Evolutionary conservation across 2,797 vertebrate genomes (phyloP).

Genomic region (Cryptoblepharus egeriae): DNA sequence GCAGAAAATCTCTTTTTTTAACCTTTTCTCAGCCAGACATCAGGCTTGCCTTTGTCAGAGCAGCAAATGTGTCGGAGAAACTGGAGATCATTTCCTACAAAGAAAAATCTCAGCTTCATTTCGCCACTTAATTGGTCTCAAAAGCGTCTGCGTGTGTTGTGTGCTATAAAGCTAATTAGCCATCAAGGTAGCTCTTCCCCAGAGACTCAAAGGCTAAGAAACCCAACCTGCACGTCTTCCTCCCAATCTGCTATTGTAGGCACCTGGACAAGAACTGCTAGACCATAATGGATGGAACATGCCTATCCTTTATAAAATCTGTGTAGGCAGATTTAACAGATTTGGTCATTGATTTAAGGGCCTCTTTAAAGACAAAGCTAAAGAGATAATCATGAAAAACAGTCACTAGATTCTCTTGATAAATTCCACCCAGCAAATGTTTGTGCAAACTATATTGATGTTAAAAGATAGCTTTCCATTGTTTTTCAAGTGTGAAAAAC

Average conservation of each 20-base stretch:
- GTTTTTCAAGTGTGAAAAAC: background rate
- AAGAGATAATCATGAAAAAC: background rate
- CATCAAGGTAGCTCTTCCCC: constrained; percentile 36
- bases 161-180: constrained; percentile 51
- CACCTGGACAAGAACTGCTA: constrained; percentile 1
- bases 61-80: background rate
- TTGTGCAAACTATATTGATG: background rate
- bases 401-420: background rate
- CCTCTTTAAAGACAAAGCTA: constrained; percentile 13
- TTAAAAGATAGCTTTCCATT: background rate
- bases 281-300: background rate
- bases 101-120: constrained; percentile 32
- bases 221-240: constrained; percentile 19
- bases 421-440: background rate
- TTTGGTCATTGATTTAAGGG: constrained; percentile 15
- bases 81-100: background rate
- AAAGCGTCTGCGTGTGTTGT: constrained; percentile 29
- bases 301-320: constrained; percentile 5
- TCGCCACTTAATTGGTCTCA: constrained; percentile 20
- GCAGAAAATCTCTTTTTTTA: background rate
- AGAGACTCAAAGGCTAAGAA: constrained; percentile 24
- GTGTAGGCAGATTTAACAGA: constrained; percentile 22
- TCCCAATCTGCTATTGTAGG: background rate
- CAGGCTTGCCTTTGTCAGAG: background rate
- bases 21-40: background rate